Base-by-base conservation (phyloP, 2,888 invertebrate genomes). In the Pheosia gnoma region DNA sequence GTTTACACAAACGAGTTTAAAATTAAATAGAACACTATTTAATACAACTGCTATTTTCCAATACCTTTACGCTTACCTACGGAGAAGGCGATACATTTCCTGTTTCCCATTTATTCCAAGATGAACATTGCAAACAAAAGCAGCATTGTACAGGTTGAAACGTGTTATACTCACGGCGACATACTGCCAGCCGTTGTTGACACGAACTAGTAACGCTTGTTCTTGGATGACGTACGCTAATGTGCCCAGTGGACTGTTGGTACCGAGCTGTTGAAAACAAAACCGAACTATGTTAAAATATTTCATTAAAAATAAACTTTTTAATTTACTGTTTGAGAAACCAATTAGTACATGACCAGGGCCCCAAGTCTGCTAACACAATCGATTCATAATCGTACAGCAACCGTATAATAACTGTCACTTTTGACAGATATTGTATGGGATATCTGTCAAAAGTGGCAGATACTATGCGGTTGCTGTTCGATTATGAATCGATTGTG, bases 121-220 rank as follows among this genome's bases (percentile, higher is more conserved):
- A 49, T n/a, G 37, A 38, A 58, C 38, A 49, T 39, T 41, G n/a
- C 41, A 38, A 38, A 47, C 37, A 41, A 13, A 25, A 52, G 49
- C 37, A 47, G 53, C 38, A 10, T 57, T n/a, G 51, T 51, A 57
- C 7, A 45, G 5, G 3, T 41, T 43, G 5, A 39, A 60, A 61
- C 39, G 0, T 51, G 51, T 57, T 60, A 68, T 73, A 95, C 97
- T 96, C 91, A 98, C 98, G 89, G 97, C 96, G 74, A 99, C 96
- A 81, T 98, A 98, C 85, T 98, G 98, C 98, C 98, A 99, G 61
- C 98, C 98, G 82, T 96, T 97, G 88, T 97, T 97, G 77, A 98
- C 98, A 78, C 98, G 95, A 45, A 98, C 97, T 60, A 98, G 95
- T 43, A 98, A 92, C 3, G 97, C 97, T 93, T 99, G 98, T 87